Evolutionary conservation across 2,888 invertebrate species (phyloP), one percentile per base, ranked within the genome.

Genomic region (Laspeyria flexula): DNA sequence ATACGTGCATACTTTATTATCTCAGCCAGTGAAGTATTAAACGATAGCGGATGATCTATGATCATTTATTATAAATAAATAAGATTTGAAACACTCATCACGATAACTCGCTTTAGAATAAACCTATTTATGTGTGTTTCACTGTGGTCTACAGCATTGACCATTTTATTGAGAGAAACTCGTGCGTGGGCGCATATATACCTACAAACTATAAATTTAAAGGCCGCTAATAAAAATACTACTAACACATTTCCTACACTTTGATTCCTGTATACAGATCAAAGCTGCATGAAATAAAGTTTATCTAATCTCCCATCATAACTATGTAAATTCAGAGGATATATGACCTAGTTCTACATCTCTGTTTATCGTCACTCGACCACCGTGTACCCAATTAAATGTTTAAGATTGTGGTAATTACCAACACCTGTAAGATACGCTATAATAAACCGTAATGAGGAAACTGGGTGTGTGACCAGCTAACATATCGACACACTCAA

Each of bases 261-360:
- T 90, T 90, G 87, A 88, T 86, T 89, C 81, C 82, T 90, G 88
- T 88, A 86, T 83, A 80, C 80, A 89, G 90, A 91, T 91, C 91
- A 91, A 91, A 91, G 90, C 75, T 55, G 66, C 68, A 75, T 76
- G 77, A 80, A 81, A 87, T 86, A 85, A 86, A 86, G 81, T 86
- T 88, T 84, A 87, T 85, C 81, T 86, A 85, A 88, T 86, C 76
- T 79, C 65, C 75, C 73, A 79, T 84, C 83, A 79, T 77, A 80
- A 75, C 71, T 79, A 60, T 67, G 67, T 77, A 65, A 72, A 79
- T 80, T 79, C 73, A 65, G 58, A 69, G 80, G 80, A 81, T 75
- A 71, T 75, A 79, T 73, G 73, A 73, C 75, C 77, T 62, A 71
- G 69, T 71, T 76, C 65, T 37, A 48, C 34, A 43, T 56, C 60